These are phyloP conservation scores for Cichladusa arquata DNA, from an alignment of 2,113 vertebrate species.

Conservation along the genomic window DNA sequence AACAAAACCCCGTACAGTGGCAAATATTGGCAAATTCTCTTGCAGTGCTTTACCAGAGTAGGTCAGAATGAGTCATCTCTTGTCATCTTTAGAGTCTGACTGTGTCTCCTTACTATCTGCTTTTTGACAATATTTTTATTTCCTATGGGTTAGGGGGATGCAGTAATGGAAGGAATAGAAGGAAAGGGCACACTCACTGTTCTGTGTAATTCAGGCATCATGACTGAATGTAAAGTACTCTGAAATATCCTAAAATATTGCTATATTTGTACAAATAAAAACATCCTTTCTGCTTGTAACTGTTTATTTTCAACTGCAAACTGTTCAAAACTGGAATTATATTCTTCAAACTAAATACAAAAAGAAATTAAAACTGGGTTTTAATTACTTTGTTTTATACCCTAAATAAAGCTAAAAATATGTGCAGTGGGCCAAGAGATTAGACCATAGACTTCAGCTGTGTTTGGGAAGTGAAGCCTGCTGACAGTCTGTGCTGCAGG, in stretches of 20 bases:
- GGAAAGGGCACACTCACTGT: background rate
- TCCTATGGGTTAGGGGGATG: background rate
- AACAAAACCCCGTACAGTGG: background rate
- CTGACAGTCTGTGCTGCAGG: background rate
- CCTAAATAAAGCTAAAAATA: background rate
- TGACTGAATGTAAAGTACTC: background rate
- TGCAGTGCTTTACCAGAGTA: background rate
- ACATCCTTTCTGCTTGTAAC: background rate
- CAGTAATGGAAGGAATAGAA: background rate
- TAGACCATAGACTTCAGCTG: background rate
- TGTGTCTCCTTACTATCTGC: background rate
- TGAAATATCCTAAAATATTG: background rate
- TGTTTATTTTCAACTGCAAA: background rate
- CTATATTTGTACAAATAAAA: background rate
- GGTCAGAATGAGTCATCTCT: background rate
- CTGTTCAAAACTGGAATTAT: background rate
- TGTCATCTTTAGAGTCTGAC: background rate
- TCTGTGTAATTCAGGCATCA: background rate
- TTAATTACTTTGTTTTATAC: background rate
- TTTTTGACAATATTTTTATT: background rate
- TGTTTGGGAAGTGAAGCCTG: background rate
- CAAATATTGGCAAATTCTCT: background rate
- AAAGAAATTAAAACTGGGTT: background rate
- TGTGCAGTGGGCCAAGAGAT: background rate
- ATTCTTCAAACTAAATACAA: background rate